phyloP scores from a whole-genome alignment of 53 echinoderm and acorn worm species.

The Luidia sarsii region DNA sequence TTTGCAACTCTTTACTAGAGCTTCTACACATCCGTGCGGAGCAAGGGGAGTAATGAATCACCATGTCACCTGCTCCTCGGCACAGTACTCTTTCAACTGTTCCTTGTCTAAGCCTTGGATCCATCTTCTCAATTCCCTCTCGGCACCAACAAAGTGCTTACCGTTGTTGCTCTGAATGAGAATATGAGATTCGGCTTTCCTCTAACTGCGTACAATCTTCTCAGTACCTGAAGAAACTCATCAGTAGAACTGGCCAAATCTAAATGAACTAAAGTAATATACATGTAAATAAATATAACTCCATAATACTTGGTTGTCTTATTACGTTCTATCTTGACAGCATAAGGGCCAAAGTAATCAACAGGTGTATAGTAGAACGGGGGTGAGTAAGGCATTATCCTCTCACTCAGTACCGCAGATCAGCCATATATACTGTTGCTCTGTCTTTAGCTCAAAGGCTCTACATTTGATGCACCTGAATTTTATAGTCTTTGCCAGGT shows the following conservation, averaged over 20 bases:
- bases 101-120: constrained; percentile 31
- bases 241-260: constrained; percentile 47
- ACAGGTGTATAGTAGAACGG: constrained; percentile 56
- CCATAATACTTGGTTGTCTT: constrained; percentile 57
- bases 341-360: constrained; percentile 57
- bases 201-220: constrained; percentile 50
- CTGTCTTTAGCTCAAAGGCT: constrained; percentile 14
- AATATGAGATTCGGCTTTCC: constrained; percentile 40
- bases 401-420: constrained; percentile 34
- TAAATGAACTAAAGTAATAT: constrained; percentile 44
- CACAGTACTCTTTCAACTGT: constrained; percentile 21
- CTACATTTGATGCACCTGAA: constrained; percentile 57
- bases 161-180: constrained; percentile 57
- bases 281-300: constrained; percentile 50
- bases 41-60: no score
- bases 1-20: constrained; percentile 32
- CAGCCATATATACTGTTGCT: constrained; percentile 37
- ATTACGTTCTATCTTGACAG: constrained; percentile 36
- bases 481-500: no score
- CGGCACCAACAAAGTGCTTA: constrained; percentile 37
- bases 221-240: constrained; percentile 42
- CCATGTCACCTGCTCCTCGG: not conserved
- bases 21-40: constrained; percentile 46
- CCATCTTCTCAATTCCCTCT: constrained; percentile 37
- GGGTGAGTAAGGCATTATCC: constrained; percentile 51